These are phyloP conservation scores for Dynastes grantii DNA, from an alignment of 2,888 invertebrate species.

Conservation along the genomic window DNA sequence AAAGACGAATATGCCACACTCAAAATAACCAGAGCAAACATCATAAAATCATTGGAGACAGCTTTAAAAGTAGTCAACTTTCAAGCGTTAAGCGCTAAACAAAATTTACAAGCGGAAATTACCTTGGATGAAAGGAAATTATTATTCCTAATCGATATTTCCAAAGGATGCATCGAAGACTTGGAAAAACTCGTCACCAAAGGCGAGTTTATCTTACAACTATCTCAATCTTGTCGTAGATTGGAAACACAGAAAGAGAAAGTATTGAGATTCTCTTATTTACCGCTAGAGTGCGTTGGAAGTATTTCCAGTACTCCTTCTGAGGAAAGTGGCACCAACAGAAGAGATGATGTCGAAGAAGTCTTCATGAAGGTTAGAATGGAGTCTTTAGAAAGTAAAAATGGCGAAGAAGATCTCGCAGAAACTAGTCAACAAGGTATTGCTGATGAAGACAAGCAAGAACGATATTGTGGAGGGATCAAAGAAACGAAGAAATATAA, in stretches of 20 bases:
- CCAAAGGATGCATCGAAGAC: constrained; percentile 70
- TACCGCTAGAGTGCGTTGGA: background rate
- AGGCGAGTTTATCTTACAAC: constrained; percentile 72
- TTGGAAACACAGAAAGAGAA: constrained; percentile 75
- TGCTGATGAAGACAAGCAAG: background rate
- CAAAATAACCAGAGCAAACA: constrained; percentile 55
- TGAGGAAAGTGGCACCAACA: background rate
- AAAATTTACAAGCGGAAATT: constrained; percentile 60
- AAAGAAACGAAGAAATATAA: constrained; percentile 45
- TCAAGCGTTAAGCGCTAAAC: constrained; percentile 57
- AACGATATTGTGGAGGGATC: background rate
- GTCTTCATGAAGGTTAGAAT: constrained; percentile 39
- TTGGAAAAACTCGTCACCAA: constrained; percentile 69
- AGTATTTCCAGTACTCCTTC: background rate
- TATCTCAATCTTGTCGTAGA: constrained; percentile 74
- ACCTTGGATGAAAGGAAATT: constrained; percentile 61
- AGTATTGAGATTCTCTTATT: constrained; percentile 67
- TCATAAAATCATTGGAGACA: constrained; percentile 58
- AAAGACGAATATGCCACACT: constrained; percentile 58
- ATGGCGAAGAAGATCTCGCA: constrained; percentile 33
- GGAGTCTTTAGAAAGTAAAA: constrained; percentile 52
- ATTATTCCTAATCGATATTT: constrained; percentile 62
- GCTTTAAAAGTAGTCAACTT: constrained; percentile 56
- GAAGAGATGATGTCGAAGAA: constrained; percentile 54
- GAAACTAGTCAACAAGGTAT: background rate